Evolutionary conservation across 2,113 vertebrate genomes (phyloP).

Genomic region (Galeopterus variegatus): DNA sequence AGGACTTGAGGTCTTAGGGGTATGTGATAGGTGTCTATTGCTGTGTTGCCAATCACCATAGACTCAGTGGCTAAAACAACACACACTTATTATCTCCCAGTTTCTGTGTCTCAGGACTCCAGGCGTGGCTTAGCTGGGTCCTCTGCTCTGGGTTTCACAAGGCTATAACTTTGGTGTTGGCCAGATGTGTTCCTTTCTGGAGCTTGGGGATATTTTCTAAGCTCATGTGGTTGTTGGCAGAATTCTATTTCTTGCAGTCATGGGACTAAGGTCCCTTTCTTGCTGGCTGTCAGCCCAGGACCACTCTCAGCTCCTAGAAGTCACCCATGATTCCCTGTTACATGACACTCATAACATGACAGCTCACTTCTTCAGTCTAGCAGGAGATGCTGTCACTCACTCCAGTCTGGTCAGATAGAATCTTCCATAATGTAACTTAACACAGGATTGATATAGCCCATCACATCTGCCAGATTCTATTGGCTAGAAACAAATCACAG

Average conservation of each 20-base stretch:
- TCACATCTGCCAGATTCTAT: not conserved
- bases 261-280: not conserved
- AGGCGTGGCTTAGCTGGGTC: too few relatives aligned
- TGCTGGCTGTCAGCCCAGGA: not conserved
- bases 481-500: not conserved
- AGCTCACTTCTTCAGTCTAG: not conserved
- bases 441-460: accelerated
- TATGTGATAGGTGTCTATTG: not conserved
- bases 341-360: not conserved
- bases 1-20: not conserved
- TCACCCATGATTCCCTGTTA: not conserved
- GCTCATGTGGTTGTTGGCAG: not conserved
- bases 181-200: not conserved
- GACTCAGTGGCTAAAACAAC: not conserved
- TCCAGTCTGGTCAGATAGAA: accelerated
- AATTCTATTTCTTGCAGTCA: not conserved
- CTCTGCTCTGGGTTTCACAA: not conserved
- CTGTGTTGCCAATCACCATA: not conserved
- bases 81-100: not conserved
- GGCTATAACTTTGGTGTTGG: not conserved
- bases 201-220: not conserved
- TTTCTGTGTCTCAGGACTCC: not conserved
- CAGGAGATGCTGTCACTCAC: not conserved
- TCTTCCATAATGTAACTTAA: not conserved
- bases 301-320: not conserved